Evolutionary conservation across 2,888 invertebrate species (phyloP).

Genomic region (Koerneria pararmatus): DNA sequence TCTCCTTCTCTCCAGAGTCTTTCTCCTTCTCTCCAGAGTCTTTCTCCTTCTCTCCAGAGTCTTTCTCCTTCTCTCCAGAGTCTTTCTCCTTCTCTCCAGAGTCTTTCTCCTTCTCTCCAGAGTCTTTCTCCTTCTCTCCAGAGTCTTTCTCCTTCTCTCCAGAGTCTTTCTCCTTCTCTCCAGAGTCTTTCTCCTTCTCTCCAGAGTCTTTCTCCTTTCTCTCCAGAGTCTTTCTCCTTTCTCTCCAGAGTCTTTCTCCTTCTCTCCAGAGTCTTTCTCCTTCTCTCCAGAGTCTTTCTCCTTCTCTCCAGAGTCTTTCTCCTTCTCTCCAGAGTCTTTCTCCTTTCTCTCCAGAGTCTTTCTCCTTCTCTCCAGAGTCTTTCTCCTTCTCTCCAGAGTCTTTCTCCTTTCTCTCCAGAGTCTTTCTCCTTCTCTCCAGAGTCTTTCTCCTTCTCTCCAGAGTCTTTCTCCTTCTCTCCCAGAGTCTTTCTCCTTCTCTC

Average conservation of each 20-base stretch:
- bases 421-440: not conserved
- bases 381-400: no score
- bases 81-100: not conserved
- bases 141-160: conserved; percentile 21
- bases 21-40: not conserved
- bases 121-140: conserved; percentile 21
- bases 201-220: no score
- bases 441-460: not conserved
- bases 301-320: no score
- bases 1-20: conserved; percentile 2
- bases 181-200: conserved; percentile 22
- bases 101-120: not conserved
- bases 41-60: not conserved
- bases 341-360: no score
- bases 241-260: no score
- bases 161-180: conserved; percentile 29
- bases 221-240: no score
- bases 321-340: no score
- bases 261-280: no score
- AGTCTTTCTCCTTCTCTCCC: not conserved
- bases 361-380: no score
- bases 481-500: no score
- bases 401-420: conserved; percentile 4
- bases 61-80: not conserved
- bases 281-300: no score